Conservation (phyloP, 2,113 vertebrate genomes). For the Pavo muticus region DNA sequence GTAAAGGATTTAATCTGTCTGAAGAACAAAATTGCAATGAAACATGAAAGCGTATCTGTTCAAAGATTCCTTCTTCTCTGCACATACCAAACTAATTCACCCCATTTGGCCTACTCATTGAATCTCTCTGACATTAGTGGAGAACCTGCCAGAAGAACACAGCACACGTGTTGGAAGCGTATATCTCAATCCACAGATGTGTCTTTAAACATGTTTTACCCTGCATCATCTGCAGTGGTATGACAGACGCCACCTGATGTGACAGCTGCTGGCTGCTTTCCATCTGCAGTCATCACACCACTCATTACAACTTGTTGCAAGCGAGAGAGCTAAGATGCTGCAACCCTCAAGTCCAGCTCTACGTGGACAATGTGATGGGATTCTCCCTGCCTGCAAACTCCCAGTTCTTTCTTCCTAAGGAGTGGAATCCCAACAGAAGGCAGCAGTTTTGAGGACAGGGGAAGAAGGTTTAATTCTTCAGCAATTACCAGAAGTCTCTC, state of each 20-base stretch:
- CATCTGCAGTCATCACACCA: not conserved
- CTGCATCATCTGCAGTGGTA: not conserved
- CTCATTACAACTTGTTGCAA: not conserved
- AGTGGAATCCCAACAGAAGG: not conserved
- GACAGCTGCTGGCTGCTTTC: not conserved
- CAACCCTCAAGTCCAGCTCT: not conserved
- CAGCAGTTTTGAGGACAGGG: not conserved
- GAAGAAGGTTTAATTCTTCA: not conserved
- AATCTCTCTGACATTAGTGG: not conserved
- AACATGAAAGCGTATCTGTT: not conserved
- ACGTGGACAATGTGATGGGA: not conserved
- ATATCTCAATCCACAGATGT: not conserved
- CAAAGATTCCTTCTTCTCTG: not conserved
- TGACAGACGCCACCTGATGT: not conserved
- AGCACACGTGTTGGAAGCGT: not conserved
- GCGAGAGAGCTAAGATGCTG: not conserved
- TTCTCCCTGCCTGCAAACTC: fast-evolving
- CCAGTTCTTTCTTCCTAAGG: too few species aligned
- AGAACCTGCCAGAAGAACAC: not conserved
- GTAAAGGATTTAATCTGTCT: not conserved
- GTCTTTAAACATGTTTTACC: not conserved
- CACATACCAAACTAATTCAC: not conserved
- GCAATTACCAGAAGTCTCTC: not conserved
- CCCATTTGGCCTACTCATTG: not conserved
- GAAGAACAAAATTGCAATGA: not conserved